Evolutionary conservation across 2,113 vertebrate genomes (phyloP), one percentile per base, ranked within the genome.

Genomic region (Brachionichthys hirsutus): DNA sequence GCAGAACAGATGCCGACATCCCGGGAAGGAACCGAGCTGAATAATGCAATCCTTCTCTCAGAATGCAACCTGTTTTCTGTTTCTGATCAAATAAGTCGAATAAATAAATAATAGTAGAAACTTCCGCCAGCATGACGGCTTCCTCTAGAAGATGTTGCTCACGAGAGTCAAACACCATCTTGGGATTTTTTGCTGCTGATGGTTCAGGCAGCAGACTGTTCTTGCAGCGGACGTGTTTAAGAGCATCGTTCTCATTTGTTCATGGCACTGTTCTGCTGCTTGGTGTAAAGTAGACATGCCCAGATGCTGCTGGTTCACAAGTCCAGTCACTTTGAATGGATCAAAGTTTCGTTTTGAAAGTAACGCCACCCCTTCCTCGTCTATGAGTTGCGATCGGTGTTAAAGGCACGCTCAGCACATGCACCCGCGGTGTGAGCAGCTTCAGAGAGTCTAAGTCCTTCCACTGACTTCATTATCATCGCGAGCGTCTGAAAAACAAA

Each of bases 401-500:
- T 56, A 30, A 56, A 57, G 70, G 82, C 72, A 79, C 62, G 73
- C 75, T 68, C 57, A 19, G 56, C 65, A 48, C 69, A 16, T 60
- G 71, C 65, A 62, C 52, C 36, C 48, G 6, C 59, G 49, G 70
- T 54, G 74, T 78, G 71, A 83, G 78, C 40, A 74, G 73, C 75
- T 70, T 53, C 70, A 63, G 71, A 72, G 63, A 81, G 80, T 62
- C 68, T 64, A 38, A 22, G 67, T 41, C 62, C 70, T 69, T 71
- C 67, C 47, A 42, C 64, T 8, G 34, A 67, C 70, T 68, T 81
- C 76, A 78, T 85, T 85, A 88, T 75, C 83, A 84, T 85, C 81
- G 78, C 69, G 72, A 75, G 65, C 67, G 74, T 77, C 73, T 81
- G 72, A 84, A 84, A 85, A 77, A 71, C 73, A 84, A 74, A 81